Percentiles rank a stretch among this genome's conserved stretches.
Evolutionary conservation across 2,113 vertebrate species (phyloP).

Genomic region (Brachypteracias leptosomus): DNA sequence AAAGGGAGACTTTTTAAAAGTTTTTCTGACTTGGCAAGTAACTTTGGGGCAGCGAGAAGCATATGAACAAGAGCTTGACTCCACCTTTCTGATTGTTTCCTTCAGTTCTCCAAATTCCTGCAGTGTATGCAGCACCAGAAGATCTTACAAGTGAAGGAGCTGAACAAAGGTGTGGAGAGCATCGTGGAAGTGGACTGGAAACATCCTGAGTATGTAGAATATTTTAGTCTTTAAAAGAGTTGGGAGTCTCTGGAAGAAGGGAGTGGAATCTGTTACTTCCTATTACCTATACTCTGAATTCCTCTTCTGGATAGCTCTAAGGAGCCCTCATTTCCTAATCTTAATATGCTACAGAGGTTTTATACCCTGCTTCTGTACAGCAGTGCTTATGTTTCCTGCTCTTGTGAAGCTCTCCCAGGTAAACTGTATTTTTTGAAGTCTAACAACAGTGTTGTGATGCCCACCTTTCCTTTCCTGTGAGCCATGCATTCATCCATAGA

Average conservation of each 20-base stretch:
- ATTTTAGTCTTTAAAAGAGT: neutral
- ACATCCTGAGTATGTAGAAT: slow-evolving; percentile 82
- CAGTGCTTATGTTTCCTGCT: neutral
- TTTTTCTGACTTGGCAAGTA: neutral
- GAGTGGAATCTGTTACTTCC: neutral
- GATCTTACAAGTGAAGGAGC: slow-evolving; percentile 89
- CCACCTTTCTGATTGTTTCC: neutral
- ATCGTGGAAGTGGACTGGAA: slow-evolving; percentile 94
- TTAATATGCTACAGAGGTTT: neutral
- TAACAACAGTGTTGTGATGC: neutral
- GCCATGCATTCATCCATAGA: neutral
- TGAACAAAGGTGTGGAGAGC: slow-evolving; percentile 95
- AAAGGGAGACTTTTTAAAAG: neutral
- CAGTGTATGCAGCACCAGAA: slow-evolving; percentile 87
- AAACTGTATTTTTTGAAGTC: neutral
- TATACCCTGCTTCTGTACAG: neutral
- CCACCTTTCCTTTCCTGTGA: neutral
- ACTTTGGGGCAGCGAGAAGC: neutral
- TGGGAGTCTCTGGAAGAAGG: neutral
- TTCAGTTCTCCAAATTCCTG: slow-evolving; percentile 93
- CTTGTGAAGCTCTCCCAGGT: neutral
- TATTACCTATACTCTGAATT: neutral
- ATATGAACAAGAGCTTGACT: neutral
- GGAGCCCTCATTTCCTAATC: neutral
- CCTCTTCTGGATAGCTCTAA: neutral